These are phyloP conservation scores for Bothrops jararaca DNA, from an alignment of 2,113 vertebrate species.

Conservation along the genomic window DNA sequence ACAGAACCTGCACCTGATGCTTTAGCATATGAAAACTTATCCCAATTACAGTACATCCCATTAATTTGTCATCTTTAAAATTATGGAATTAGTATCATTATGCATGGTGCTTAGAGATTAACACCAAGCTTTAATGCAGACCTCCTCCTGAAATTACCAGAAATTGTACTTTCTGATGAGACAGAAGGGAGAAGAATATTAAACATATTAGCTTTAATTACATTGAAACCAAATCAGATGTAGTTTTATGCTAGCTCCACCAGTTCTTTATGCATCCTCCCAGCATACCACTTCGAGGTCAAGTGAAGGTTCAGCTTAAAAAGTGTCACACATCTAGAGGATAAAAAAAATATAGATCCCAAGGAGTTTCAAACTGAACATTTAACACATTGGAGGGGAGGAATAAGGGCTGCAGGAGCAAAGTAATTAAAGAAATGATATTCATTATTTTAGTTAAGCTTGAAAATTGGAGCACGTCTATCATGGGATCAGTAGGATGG, in stretches of 20 bases:
- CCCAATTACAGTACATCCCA: background rate
- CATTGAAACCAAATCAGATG: background rate
- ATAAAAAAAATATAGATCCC: background rate
- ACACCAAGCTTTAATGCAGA: background rate
- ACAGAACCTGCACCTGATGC: background rate
- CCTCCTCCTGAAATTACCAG: background rate
- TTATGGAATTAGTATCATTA: background rate
- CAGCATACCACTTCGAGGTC: background rate
- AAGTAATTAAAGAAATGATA: background rate
- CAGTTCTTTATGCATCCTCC: background rate
- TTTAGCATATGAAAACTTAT: background rate
- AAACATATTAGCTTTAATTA: background rate
- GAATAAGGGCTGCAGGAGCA: background rate
- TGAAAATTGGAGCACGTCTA: background rate
- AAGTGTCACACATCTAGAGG: background rate
- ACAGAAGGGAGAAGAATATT: background rate
- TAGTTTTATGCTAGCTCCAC: background rate
- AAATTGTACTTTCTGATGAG: background rate
- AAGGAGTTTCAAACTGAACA: background rate
- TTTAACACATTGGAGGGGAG: background rate
- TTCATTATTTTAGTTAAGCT: background rate
- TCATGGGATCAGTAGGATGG: background rate
- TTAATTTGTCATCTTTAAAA: background rate
- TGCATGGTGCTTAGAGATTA: background rate
- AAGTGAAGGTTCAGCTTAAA: background rate